Conservation (phyloP, 2,888 invertebrate species). For the Antheraea assamensis region DNA sequence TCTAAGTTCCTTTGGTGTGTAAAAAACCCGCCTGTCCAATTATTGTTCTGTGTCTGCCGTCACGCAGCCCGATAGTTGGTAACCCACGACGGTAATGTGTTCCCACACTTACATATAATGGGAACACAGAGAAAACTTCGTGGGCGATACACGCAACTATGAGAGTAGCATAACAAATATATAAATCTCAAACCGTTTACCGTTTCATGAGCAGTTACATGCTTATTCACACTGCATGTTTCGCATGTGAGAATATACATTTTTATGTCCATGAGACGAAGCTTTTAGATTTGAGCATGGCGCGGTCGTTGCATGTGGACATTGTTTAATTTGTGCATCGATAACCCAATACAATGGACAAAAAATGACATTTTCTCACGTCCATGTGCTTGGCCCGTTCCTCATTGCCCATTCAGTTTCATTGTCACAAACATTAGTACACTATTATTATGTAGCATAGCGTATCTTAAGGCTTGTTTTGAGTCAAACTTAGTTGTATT, state of each 20-base stretch:
- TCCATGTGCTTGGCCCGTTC: constrained; percentile 38
- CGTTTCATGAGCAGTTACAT: constrained; percentile 29
- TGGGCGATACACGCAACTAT: no score
- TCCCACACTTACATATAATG: no score
- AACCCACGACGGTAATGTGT: no score
- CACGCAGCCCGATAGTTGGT: no score
- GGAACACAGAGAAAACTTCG: no score
- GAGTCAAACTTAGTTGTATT: constrained; percentile 25
- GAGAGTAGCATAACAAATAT: no score
- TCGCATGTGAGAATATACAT: constrained; percentile 36
- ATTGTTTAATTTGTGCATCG: constrained; percentile 21
- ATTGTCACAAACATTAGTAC: constrained; percentile 19
- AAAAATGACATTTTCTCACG: constrained; percentile 44
- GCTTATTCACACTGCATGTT: constrained; percentile 30
- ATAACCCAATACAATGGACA: constrained; percentile 26
- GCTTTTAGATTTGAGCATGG: constrained; percentile 30
- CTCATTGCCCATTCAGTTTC: constrained; percentile 34
- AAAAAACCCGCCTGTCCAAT: no score
- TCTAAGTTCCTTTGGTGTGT: no score
- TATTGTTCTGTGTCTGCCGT: no score
- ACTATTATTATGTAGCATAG: constrained; percentile 22
- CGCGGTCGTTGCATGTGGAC: constrained; percentile 31
- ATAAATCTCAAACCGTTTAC: constrained; percentile 9
- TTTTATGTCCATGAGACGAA: constrained; percentile 24
- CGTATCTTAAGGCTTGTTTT: constrained; percentile 26